Conservation (phyloP, 2,797 vertebrate genomes). For the Neopelma chrysocephalum region DNA sequence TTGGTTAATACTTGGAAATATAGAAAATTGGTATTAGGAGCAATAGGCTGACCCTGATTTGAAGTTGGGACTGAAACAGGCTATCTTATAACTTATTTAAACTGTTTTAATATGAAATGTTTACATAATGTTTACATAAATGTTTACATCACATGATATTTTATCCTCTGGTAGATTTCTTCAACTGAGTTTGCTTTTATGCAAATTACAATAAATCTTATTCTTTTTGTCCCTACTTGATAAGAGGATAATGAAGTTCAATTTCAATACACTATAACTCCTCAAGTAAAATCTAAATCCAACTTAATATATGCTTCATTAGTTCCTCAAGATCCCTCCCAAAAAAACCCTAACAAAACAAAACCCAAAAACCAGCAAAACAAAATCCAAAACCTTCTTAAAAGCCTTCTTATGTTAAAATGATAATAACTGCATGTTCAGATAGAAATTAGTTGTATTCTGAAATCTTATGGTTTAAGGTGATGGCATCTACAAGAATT, state of each 20-base stretch:
- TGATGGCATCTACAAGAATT: background rate
- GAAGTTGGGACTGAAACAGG: background rate
- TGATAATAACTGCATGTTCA: conserved; percentile 18
- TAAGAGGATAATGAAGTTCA: background rate
- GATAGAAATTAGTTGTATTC: background rate
- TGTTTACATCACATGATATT: background rate
- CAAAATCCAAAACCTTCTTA: background rate
- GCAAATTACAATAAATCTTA: conserved; percentile 13
- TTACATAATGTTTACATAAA: background rate
- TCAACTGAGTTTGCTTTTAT: background rate
- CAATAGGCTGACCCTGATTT: background rate
- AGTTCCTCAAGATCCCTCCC: background rate
- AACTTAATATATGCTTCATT: conserved; percentile 55
- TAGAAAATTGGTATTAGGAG: background rate
- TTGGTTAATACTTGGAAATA: background rate
- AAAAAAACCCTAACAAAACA: background rate
- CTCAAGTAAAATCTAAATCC: conserved; percentile 47
- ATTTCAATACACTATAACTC: background rate
- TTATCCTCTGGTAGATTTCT: background rate
- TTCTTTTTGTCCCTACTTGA: background rate
- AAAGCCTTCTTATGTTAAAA: conserved; percentile 21
- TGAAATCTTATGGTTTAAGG: conserved; percentile 4
- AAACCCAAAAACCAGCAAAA: background rate
- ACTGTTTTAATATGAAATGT: background rate
- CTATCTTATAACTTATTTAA: background rate